Base-by-base conservation (phyloP, 2,888 invertebrate species). In the Calephelis perditalis region DNA sequence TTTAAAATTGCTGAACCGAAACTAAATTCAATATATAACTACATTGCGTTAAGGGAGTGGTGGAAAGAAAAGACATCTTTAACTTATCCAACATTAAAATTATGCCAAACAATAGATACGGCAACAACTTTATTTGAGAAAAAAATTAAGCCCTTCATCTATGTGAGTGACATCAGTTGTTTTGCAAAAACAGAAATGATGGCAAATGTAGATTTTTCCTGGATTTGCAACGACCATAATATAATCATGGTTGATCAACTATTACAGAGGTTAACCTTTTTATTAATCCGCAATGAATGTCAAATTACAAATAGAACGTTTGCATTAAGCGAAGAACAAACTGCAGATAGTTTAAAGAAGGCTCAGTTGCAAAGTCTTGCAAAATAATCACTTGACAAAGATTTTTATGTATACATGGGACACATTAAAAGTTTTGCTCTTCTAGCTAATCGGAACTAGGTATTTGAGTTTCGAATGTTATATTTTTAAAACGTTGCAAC, bases 381-480 rank as follows among this genome's bases (percentile, higher is more conserved):
- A 2, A 26, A 26, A 26, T 26, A 26, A 26, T 3, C 26, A 26
- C 1, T 26, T 3, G 26, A 26, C 26, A 26, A 26, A 26, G 26
- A 26, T 26, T 26, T 26, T 26, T n/a, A n/a, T n/a, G n/a, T n/a
- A 26, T 26, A 3, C 1, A 3, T 26, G 3, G 1, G 3, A 26
- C 2, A 26, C 26, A 26, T 1, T 3, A 3, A 26, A 3, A 26
- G 3, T 2, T 1, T 1, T 1, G 26, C 26, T 26, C 26, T 26
- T 26, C 26, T 26, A 3, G 3, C 3, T 26, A 3, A 26, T 1
- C 26, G 3, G 3, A 1, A 3, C 3, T 26, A n/a, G 26, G 1
- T 3, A 1, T 26, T 1, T 26, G 3, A 3, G 1, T 3, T 1
- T 3, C 26, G 3, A 26, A 1, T 26, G 26, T 3, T 3, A 3